phyloP scores from a whole-genome alignment of 2,113 vertebrate genomes.

The Psilopogon haemacephalus region DNA sequence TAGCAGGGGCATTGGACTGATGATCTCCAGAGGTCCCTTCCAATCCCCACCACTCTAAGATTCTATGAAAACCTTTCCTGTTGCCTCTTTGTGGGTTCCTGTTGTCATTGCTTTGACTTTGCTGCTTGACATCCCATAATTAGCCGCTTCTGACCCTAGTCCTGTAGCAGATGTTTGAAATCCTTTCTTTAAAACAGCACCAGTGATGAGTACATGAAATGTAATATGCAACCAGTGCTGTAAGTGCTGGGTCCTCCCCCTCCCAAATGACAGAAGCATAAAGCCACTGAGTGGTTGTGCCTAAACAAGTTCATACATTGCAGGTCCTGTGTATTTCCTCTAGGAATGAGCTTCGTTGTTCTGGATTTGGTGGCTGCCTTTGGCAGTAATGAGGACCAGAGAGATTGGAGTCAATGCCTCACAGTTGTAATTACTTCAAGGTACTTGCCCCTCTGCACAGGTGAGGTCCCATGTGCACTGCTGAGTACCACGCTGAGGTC shows the following conservation, averaged over 20 bases:
- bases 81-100: not conserved
- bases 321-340: not conserved
- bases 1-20: no score
- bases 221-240: fast-evolving
- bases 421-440: no score
- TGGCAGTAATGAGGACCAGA: not conserved
- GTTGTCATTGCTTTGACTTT: fast-evolving
- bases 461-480: no score
- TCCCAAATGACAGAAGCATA: not conserved
- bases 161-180: not conserved
- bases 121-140: not conserved
- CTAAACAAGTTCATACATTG: fast-evolving
- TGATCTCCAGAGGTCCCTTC: no score
- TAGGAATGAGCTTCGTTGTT: not conserved
- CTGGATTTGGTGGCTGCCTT: not conserved
- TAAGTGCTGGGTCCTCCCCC: not conserved
- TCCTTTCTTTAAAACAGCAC: not conserved
- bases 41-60: no score
- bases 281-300: not conserved
- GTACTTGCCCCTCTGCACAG: no score
- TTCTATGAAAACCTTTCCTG: not conserved
- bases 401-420: not conserved
- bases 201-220: not conserved
- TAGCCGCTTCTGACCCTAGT: not conserved
- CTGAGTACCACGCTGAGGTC: no score